A percentile compares a stretch with the other conserved stretches of the same genome.
These are phyloP conservation scores for Holothuria glaberrima DNA, from an alignment of 35 echinoderm and acorn worm species.

Conservation along the genomic window DNA sequence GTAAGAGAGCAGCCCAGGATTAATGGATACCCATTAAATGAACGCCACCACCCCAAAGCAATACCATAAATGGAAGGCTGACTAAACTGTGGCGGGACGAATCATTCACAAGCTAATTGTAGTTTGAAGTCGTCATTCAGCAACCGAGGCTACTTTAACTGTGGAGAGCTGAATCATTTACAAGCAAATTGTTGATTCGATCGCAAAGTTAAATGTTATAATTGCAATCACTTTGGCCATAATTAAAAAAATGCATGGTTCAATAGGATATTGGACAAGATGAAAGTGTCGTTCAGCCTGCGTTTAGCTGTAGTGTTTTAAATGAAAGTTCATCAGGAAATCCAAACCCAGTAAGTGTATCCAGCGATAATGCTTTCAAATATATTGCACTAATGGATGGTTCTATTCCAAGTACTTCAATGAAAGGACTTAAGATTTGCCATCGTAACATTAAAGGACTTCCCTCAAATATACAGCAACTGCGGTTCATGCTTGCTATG, in stretches of 20 bases:
- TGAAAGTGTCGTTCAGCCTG: not conserved
- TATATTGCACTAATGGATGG: not conserved
- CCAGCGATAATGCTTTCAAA: not conserved
- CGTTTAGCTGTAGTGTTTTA: not conserved
- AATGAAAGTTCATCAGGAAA: too few relatives aligned
- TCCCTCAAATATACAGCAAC: too few relatives aligned
- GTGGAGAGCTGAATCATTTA: constrained; percentile 35
- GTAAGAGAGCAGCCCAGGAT: not conserved
- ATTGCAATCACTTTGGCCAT: constrained; percentile 14
- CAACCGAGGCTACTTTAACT: too few relatives aligned
- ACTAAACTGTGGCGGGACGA: too few relatives aligned
- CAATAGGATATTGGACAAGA: constrained; percentile 5
- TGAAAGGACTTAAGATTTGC: too few relatives aligned
- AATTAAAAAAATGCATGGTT: constrained; percentile 19
- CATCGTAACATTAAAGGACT: too few relatives aligned
- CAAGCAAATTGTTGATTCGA: constrained; percentile 27
- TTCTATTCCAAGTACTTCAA: not conserved
- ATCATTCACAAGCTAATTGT: too few relatives aligned
- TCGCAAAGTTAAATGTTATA: constrained; percentile 8
- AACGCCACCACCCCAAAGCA: not conserved
- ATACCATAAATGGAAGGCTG: too few relatives aligned
- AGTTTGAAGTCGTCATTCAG: too few relatives aligned
- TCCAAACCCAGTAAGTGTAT: too few relatives aligned
- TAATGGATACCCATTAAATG: not conserved
- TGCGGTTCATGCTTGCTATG: too few relatives aligned